Evolutionary conservation across 2,113 vertebrate genomes (phyloP).

Genomic region (Agelaius phoeniceus): DNA sequence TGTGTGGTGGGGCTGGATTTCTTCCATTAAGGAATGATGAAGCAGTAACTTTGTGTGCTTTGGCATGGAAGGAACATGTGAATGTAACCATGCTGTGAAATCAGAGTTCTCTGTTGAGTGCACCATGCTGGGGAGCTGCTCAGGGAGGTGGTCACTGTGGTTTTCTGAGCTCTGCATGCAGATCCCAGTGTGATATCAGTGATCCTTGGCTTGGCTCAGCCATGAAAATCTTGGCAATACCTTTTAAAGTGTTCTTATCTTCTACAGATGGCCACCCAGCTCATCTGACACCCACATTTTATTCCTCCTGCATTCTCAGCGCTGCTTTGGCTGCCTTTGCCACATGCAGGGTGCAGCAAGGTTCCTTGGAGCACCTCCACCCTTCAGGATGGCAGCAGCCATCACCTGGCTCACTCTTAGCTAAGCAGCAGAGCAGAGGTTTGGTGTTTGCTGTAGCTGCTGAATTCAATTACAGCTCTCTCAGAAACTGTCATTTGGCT

Average conservation of each 20-base stretch:
- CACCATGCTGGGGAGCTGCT: rapidly evolving
- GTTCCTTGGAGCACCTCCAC: background rate
- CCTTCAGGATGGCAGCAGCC: background rate
- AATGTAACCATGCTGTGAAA: background rate
- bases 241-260: background rate
- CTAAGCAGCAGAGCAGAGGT: background rate
- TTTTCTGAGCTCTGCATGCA: background rate
- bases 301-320: background rate
- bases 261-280: background rate
- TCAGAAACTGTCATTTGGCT: slow-evolving; percentile 5
- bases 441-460: background rate
- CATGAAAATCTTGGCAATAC: background rate
- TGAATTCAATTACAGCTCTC: slow-evolving; percentile 4
- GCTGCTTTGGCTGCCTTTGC: background rate
- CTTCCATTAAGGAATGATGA: background rate
- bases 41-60: background rate
- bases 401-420: background rate
- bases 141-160: background rate
- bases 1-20: background rate
- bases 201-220: background rate
- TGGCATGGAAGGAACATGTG: background rate
- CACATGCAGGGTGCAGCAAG: background rate
- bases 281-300: background rate
- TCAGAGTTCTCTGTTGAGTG: background rate
- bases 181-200: background rate